Evolutionary conservation across 92 coral and sea anemone genomes (phyloP).

Genomic region (Porites cylindrica): DNA sequence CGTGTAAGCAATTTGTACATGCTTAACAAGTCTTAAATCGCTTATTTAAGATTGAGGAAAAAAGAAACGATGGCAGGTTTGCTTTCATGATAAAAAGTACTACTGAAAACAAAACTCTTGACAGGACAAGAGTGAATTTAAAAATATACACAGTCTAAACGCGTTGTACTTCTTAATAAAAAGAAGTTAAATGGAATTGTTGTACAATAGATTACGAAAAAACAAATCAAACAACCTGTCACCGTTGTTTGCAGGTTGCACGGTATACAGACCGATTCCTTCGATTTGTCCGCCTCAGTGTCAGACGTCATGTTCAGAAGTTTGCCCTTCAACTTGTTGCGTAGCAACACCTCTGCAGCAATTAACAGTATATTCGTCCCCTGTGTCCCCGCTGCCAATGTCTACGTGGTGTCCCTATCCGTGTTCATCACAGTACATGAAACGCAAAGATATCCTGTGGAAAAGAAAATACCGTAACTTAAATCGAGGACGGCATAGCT

Average conservation of each 20-base stretch:
- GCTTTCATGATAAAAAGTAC: no score
- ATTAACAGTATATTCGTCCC: neutral
- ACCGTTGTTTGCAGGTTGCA: neutral
- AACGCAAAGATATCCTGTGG: constrained; percentile 2
- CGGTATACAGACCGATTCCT: neutral
- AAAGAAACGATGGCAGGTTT: neutral
- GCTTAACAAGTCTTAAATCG: no score
- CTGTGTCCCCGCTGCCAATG: neutral
- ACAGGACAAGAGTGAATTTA: no score
- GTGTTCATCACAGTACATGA: constrained; percentile 11
- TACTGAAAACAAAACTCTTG: no score
- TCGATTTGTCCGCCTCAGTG: constrained; percentile 13
- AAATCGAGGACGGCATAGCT: neutral
- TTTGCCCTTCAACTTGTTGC: constrained; percentile 30
- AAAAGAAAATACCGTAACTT: neutral
- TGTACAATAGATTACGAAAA: no score
- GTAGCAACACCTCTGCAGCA: neutral
- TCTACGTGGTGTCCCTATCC: neutral
- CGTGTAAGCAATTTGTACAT: no score
- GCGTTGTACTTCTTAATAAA: neutral
- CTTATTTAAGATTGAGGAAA: no score
- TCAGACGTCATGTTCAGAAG: constrained; percentile 7
- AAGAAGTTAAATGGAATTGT: no score
- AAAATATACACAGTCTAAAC: neutral
- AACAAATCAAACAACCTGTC: neutral